These are phyloP conservation scores for Hoplostethus mediterraneus DNA, from an alignment of 2,797 vertebrate species.

Conservation along the genomic window DNA sequence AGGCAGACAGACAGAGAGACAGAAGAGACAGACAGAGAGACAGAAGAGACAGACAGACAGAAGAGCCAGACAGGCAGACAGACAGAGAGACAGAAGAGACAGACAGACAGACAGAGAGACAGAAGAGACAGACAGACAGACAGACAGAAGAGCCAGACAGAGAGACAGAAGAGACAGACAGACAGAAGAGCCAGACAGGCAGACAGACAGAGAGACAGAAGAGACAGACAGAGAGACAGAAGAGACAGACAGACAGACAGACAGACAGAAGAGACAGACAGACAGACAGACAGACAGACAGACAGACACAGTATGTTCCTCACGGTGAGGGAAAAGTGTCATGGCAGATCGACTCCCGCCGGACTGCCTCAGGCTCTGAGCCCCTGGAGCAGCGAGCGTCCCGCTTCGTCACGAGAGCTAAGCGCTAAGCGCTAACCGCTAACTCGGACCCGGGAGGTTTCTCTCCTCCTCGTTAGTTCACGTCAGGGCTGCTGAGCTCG, in stretches of 20 bases:
- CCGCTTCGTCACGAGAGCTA: slow-evolving; percentile 31
- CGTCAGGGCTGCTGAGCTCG: slow-evolving; percentile 35
- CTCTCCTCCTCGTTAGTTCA: neutral
- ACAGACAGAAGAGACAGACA: neutral
- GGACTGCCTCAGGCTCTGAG: slow-evolving; percentile 16
- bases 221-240: slow-evolving; percentile 4
- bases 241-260: no score
- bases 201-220: no score
- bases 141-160: no score
- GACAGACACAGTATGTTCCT: slow-evolving; percentile 3
- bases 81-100: no score
- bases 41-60: no score
- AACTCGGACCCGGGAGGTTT: slow-evolving; percentile 34
- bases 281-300: neutral
- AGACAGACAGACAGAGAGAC: no score
- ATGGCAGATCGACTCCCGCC: slow-evolving; percentile 22
- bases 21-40: no score
- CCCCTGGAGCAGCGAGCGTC: slow-evolving; percentile 34
- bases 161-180: no score
- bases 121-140: no score
- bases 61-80: no score
- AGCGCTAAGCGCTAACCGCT: slow-evolving; percentile 23
- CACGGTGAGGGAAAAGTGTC: slow-evolving; percentile 27
- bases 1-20: no score
- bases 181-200: no score